Base-by-base conservation (phyloP, 2,797 vertebrate species). In the Hemibagrus guttatus region DNA sequence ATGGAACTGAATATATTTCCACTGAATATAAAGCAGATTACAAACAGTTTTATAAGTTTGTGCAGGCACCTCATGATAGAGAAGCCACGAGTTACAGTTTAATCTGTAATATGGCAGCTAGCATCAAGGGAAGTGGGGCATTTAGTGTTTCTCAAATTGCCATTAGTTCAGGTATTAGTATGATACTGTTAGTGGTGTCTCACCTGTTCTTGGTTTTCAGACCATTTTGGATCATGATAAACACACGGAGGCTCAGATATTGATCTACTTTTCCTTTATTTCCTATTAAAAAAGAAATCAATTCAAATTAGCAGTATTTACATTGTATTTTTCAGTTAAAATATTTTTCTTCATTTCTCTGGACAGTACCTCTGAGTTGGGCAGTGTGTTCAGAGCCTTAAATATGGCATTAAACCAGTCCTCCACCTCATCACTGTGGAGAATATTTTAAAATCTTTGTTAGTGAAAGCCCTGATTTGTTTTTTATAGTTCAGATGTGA, bases 361-460 rank as follows among this genome's bases (percentile, higher is more conserved):
- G 1, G 28, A 71, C n/a, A 80, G 58, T 89, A 95, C 94, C 92
- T 93, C 91, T 52, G 88, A 3, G 58, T 0, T 75, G 39, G 85
- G 0, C 1, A 59, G 7, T 84, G 84, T 85, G 61, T 92, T 91
- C 86, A 94, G 72, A 61, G 91, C 91, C 0, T 92, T 86, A 85
- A 85, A 92, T 68, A 96, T 86, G 75, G 85, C 92, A 63, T 31
- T 39, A 88, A 92, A 94, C 95, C 95, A 95, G 11, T 64, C 71
- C 0, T 95, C 90, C 83, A 93, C 91, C 1, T 94, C 93, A 1
- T 80, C n/a, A 2, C 95, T 96, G 39, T 49, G 90, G 87, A 79
- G 52, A 81, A 11, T 64, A 46, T 63, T 63, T 7, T 63, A n/a
- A 42, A 6, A 61, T n/a, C 14, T 6, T 16, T 74, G 17, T 80